Evolutionary conservation across 35 echinoderm and acorn worm species (phyloP), one percentile per base, ranked within the genome.

Genomic region (Apostichopus japonicus): DNA sequence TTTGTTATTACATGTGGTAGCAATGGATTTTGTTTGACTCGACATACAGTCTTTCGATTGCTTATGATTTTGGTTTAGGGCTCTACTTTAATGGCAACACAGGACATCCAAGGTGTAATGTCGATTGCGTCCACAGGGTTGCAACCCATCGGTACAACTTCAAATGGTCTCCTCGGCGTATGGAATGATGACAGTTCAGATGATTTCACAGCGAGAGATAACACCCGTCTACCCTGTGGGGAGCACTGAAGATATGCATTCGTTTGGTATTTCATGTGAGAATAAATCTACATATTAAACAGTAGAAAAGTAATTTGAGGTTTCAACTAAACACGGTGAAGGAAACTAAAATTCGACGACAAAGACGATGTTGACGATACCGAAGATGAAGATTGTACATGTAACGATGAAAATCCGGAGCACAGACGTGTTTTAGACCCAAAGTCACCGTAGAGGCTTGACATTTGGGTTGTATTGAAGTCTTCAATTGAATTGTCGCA

Each of bases 31-130:
- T 86, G 13, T 86, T 86, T 86, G 13, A 22, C 19, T 55, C 83
- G n/a, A 6, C 5, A 16, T 22, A 56, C 7, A 65, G 58, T 63
- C 17, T 86, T 6, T 56, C 6, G 52, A 65, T 86, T 56, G 44
- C 83, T 0, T 86, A 63, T 55, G 1, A 17, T 6, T 56, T 24
- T 10, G 56, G 83, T 5, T 23, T 86, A n/a, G 83, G 54, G 22
- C 25, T 86, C 13, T 86, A 86, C 17, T 86, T 86, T 65, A 56
- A 86, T 19, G 83, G 83, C 44, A 54, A 86, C 14, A 86, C 83
- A 19, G 83, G 83, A 86, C 6, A 15, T 56, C 9, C 9, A 53
- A 55, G 83, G 83, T 5, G 54, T 56, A 8, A 86, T 86, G 6
- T n/a, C 83, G 15, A 19, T 65, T 65, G 44, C 54, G n/a, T 86